Conservation (phyloP, 2,113 vertebrate genomes). For the Neogobius melanostomus region DNA sequence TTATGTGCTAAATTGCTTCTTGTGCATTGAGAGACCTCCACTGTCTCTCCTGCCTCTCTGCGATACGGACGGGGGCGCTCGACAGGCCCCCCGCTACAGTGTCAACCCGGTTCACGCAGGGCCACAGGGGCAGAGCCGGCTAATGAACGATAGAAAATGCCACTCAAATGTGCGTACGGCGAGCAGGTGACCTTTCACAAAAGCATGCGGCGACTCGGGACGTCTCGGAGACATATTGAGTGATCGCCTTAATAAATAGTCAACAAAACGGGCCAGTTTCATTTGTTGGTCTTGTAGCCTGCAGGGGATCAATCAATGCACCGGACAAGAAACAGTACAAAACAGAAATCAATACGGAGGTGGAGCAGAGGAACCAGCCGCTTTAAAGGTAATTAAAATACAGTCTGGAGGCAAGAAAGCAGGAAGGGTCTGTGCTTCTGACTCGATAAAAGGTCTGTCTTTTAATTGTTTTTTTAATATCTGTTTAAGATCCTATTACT, state of each 20-base stretch:
- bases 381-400: slow-evolving; percentile 60
- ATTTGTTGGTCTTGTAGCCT: slow-evolving; percentile 61
- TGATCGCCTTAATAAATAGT: slow-evolving; percentile 57
- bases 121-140: slow-evolving; percentile 25
- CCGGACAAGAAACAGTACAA: slow-evolving; percentile 41
- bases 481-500: too few species aligned
- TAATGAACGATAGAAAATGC: slow-evolving; percentile 55
- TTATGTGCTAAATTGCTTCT: slow-evolving; percentile 70
- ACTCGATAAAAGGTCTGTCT: not conserved
- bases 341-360: slow-evolving; percentile 59
- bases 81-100: slow-evolving; percentile 16
- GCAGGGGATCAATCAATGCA: slow-evolving; percentile 56
- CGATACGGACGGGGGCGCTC: slow-evolving; percentile 15
- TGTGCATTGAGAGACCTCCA: slow-evolving; percentile 32
- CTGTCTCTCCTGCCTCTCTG: slow-evolving; percentile 13
- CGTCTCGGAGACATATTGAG: slow-evolving; percentile 32
- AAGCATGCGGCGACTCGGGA: slow-evolving; percentile 20
- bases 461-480: not conserved
- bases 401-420: slow-evolving; percentile 17
- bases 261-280: slow-evolving; percentile 44
- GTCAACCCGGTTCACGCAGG: slow-evolving; percentile 11
- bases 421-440: slow-evolving; percentile 3
- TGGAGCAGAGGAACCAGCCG: slow-evolving; percentile 36
- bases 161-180: slow-evolving; percentile 25
- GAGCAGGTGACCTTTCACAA: slow-evolving; percentile 58